Percentiles rank a stretch among this genome's conserved stretches.
phyloP scores from a whole-genome alignment of 2,797 vertebrate species.

The Coranthus polyacanthus region DNA sequence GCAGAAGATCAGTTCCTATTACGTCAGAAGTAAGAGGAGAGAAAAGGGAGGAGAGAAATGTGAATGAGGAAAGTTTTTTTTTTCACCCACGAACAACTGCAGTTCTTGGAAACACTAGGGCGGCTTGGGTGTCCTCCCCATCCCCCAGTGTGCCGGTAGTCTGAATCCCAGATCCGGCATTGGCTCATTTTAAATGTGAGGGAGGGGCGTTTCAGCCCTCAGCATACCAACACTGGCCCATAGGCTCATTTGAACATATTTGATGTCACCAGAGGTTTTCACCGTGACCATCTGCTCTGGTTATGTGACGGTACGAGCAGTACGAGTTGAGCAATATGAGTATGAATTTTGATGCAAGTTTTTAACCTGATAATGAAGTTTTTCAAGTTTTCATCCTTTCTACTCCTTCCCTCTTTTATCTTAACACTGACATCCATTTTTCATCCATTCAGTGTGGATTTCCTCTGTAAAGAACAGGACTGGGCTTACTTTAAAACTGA shows the following conservation, averaged over 20 bases:
- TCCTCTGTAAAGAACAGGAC: not conserved
- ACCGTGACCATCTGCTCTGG: slow-evolving; percentile 15
- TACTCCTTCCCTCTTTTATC: no score
- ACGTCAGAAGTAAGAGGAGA: slow-evolving; percentile 24
- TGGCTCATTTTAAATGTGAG: slow-evolving; percentile 55
- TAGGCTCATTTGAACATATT: slow-evolving; percentile 44
- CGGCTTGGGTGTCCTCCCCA: slow-evolving; percentile 48
- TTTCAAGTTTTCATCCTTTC: no score
- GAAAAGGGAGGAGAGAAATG: slow-evolving; percentile 11
- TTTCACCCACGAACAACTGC: slow-evolving; percentile 34
- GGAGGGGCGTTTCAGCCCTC: slow-evolving; percentile 33
- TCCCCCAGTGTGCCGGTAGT: slow-evolving; percentile 51
- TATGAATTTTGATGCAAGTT: no score
- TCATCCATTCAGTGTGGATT: no score
- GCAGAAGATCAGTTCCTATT: slow-evolving; percentile 14
- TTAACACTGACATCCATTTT: no score
- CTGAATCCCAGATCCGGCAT: slow-evolving; percentile 45
- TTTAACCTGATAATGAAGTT: no score
- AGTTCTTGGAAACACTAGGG: slow-evolving; percentile 63
- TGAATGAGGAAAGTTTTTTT: slow-evolving; percentile 21
- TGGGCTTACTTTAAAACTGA: not conserved
- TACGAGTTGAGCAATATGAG: no score
- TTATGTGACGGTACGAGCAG: not conserved
- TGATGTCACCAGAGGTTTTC: slow-evolving; percentile 38
- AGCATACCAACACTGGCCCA: slow-evolving; percentile 26